Conservation (phyloP, 2,113 vertebrate species). For the Paradoxurus hermaphroditus region DNA sequence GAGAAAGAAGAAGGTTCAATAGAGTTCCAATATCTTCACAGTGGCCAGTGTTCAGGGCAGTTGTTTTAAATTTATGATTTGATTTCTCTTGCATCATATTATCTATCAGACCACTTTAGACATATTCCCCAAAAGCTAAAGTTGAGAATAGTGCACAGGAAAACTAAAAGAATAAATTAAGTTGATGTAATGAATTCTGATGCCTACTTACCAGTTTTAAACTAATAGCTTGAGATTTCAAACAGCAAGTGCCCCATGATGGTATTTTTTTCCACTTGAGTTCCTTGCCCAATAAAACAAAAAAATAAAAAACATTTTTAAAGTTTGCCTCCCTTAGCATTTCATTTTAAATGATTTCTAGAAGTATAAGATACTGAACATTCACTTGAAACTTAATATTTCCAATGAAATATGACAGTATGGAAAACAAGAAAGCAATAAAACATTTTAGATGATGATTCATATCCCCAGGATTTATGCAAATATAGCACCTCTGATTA, state of each 20-base stretch:
- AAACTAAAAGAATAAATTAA: background rate
- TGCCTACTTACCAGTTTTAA: background rate
- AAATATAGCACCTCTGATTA: conserved; percentile 36
- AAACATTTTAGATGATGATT: conserved; percentile 51
- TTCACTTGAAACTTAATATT: conserved; percentile 23
- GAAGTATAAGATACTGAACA: background rate
- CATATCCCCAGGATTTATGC: background rate
- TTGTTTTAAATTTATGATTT: background rate
- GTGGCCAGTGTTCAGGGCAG: background rate
- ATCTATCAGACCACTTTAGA: background rate
- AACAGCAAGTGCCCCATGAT: background rate
- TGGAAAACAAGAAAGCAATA: background rate
- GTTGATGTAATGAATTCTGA: background rate
- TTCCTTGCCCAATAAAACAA: background rate
- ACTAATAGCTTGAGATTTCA: background rate
- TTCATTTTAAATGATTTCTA: conserved; percentile 33
- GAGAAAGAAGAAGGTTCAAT: background rate
- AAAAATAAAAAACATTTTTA: background rate
- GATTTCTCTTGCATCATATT: background rate
- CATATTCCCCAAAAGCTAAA: background rate
- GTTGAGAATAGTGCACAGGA: background rate
- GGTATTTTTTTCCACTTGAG: background rate
- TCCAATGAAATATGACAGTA: background rate
- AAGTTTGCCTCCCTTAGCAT: background rate
- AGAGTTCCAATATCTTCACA: background rate